Percentiles rank a stretch among this genome's conserved stretches.
phyloP scores from a whole-genome alignment of 1,140 invertebrate species.

The Camponotus pennsylvanicus region DNA sequence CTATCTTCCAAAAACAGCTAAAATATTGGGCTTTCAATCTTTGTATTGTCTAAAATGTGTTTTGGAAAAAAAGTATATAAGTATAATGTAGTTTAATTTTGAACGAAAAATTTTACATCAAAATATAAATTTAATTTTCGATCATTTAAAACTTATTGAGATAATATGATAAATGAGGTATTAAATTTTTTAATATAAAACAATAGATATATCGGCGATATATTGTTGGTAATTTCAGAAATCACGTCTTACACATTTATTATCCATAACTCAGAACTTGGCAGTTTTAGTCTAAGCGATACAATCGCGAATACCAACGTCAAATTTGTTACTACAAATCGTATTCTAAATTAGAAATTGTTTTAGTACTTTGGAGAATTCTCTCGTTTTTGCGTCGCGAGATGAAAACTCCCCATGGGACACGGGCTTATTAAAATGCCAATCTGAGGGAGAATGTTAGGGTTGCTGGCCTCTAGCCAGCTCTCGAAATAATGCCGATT shows the following conservation, averaged over 20 bases:
- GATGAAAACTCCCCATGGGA: slow-evolving; percentile 29
- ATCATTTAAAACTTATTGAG: no score
- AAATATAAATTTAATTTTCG: not conserved
- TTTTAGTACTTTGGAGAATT: not conserved
- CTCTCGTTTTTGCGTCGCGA: not conserved
- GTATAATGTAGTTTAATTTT: not conserved
- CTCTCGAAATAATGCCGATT: slow-evolving; percentile 73
- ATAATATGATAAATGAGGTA: no score
- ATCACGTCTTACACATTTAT: not conserved
- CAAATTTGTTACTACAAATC: not conserved
- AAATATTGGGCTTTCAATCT: not conserved
- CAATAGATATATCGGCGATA: not conserved
- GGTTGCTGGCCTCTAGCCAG: slow-evolving; percentile 61
- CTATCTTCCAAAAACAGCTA: not conserved
- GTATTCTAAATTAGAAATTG: not conserved
- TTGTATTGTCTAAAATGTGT: not conserved
- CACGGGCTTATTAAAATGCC: slow-evolving; percentile 71
- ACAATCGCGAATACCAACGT: not conserved
- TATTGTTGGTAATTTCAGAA: not conserved
- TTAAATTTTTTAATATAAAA: not conserved
- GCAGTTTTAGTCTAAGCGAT: not conserved
- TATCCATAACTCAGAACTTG: not conserved
- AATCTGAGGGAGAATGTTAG: slow-evolving; percentile 61
- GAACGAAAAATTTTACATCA: not conserved
- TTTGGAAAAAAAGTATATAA: not conserved